Base-by-base conservation (phyloP, 2,888 invertebrate species). In the Drosophila cyrtoloma region DNA sequence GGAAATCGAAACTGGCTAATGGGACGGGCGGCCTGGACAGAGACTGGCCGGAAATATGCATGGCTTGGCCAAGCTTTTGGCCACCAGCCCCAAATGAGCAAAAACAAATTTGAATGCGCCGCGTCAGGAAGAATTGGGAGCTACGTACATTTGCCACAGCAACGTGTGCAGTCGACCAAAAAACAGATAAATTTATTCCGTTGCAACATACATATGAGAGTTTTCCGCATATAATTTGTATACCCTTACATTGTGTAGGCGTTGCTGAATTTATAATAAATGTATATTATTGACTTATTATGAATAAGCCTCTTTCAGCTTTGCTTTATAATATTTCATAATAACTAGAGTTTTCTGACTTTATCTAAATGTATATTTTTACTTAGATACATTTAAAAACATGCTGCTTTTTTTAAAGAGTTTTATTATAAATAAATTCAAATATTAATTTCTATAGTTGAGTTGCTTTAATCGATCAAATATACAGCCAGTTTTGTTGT, bases 11-110 rank as follows among this genome's bases (percentile, higher is more conserved):
- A 59, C 71, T 65, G 81, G 79, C 71, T 80, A 79, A 81, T 84
- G 84, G 84, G 42, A 9, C 57, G 52, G 26, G 51, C 51, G 56
- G 42, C 58, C 59, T 65, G 61, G 57, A 42, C 62, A 60, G 62
- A 30, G 61, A 53, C 67, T 63, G 75, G 90, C 90, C 89, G 89
- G 89, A 89, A 82, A 89, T 82, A 89, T 89, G 90, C 90, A 79
- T 90, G 89, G 87, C 85, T 86, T 86, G 79, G 59, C 71, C 60
- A 60, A 47, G 72, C 71, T 80, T 88, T 84, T 78, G 72, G 78
- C 77, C 79, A 79, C 30, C 74, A 65, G 81, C 82, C 77, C 82
- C 86, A 89, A 81, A 75, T 76, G 83, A 39, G 76, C 75, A 73
- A 75, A 79, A 71, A 75, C 3, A 32, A 56, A 86, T 89, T 89